Conservation (phyloP, 2,797 vertebrate species). For the Pseudochaenichthys georgianus region DNA sequence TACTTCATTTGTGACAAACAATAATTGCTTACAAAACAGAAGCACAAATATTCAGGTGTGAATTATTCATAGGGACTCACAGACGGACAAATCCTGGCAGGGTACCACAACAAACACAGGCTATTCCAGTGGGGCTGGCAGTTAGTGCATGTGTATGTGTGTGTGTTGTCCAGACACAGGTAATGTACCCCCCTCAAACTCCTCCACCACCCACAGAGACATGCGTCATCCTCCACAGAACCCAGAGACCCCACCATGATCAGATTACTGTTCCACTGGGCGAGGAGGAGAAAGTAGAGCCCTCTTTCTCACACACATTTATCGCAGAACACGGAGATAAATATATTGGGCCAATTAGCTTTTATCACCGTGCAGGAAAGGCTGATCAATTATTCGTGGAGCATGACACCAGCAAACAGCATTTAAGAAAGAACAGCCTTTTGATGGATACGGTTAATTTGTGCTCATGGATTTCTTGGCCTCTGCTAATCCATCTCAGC, state of each 20-base stretch:
- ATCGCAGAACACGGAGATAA: constrained; percentile 48
- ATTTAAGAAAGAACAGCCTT: constrained; percentile 57
- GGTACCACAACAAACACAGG: constrained; percentile 50
- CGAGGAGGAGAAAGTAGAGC: constrained; percentile 45
- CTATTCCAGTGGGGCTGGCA: constrained; percentile 46
- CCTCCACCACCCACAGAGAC: constrained; percentile 42
- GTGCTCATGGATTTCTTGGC: constrained; percentile 65
- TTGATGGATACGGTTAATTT: constrained; percentile 68
- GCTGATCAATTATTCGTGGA: constrained; percentile 66
- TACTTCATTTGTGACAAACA: constrained; percentile 76
- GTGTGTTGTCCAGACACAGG: constrained; percentile 39
- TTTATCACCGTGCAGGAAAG: constrained; percentile 61
- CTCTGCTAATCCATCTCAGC: constrained; percentile 59
- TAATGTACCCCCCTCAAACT: constrained; percentile 44
- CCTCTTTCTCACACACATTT: constrained; percentile 66
- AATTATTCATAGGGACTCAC: constrained; percentile 77
- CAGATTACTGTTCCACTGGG: constrained; percentile 66
- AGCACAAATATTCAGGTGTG: constrained; percentile 65
- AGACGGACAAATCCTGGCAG: constrained; percentile 60
- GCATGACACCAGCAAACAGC: constrained; percentile 54
- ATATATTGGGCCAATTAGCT: constrained; percentile 60
- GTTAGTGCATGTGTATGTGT: not conserved
- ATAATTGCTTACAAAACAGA: constrained; percentile 76
- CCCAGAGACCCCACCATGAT: constrained; percentile 48
- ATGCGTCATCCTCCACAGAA: constrained; percentile 38